Evolutionary conservation across 30 jellyfish, hydroid and myxozoan genomes (phyloP), one percentile per base, ranked within the genome.

Genomic region (Cassiopea xamachana): DNA sequence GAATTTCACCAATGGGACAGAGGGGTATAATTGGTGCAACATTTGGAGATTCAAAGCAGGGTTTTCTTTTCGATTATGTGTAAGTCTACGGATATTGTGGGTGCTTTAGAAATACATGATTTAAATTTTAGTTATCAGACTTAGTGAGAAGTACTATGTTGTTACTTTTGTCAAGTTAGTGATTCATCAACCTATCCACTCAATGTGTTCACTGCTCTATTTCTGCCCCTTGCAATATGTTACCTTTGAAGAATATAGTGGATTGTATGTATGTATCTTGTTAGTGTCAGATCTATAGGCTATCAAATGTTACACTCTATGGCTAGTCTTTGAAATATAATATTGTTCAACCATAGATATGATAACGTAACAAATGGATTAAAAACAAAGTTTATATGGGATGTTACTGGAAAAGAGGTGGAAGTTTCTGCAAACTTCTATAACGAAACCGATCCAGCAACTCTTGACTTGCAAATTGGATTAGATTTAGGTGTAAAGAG

Each of bases 21-120:
- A 73, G 77, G 72, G 99, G 99, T 15, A 89, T 92, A 7, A 70
- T 92, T 85, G 99, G 98, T 2, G 94, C 94, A 47, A 87, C 99
- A 7, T 89, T 92, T 90, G 99, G 99, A 48, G 91, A 92, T 70
- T 69, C 96, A 13, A 75, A 90, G 1, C 89, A 90, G 69, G 99
- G 99, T 60, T 18, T 96, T 16, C 79, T 72, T 58, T 77, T 96
- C 8, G 74, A 82, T 48, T 96, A 96, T 84, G 81, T 62, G 99
- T 92, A 64, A 72, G 96, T 73, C n/a, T 16, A 69, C n/a, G n/a
- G 45, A 14, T 69, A 43, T 69, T 69, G 6, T 69, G 78, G 14
- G 4, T 6, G 4, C 16, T 17, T 69, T 4, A 69, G 48, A 69
- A 17, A 69, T 2, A 4, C n/a, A n/a, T n/a, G n/a, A n/a, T n/a